Base-by-base conservation (phyloP, 2,113 vertebrate species). In the Hirundichthys speculiger region DNA sequence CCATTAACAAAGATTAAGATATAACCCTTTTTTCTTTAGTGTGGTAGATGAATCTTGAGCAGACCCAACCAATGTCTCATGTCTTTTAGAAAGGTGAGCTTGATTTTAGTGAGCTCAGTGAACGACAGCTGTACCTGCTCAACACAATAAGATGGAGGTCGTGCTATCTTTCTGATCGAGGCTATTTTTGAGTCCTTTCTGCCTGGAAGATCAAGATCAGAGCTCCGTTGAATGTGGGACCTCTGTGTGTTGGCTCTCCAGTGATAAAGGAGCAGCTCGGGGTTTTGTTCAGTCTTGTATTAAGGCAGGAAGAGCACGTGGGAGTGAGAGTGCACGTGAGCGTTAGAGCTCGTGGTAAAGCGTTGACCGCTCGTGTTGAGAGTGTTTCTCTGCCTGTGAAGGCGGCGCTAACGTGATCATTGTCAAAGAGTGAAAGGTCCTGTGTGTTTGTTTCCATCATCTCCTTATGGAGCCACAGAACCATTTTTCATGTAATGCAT, bases 241-340 rank as follows among this genome's bases (percentile, higher is more conserved):
- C 57, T 64, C 68, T 6, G 12, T 21, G 50, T 48, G 25, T 61
- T 52, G 61, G 15, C 42, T 54, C 63, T 46, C 51, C 18, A 16
- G n/a, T 18, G 68, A 78, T 59, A 73, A 52, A 46, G 63, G 42
- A 70, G 46, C 85, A 75, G 70, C 72, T 79, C 22, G 39, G 62
- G 24, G 16, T 4, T 67, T 54, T 30, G 54, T 59, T 78, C 46
- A 60, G 68, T 54, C 60, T 82, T n/a, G 61, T 12, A 22, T 9
- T 15, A 64, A 72, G 68, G 73, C 6, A 75, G 54, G 13, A 19
- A n/a, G 19, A 41, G 58, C 84, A 87, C 76, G 79, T 88, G 86
- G 61, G 69, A 65, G 61, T 3, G 58, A 22, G 56, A 41, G 59
- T n/a, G 43, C 84, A 90, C 64, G 72, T 90, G 88, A 92, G 75